phyloP scores from a whole-genome alignment of 2,797 vertebrate species.

The Tokudaia tokunoshimensis region DNA sequence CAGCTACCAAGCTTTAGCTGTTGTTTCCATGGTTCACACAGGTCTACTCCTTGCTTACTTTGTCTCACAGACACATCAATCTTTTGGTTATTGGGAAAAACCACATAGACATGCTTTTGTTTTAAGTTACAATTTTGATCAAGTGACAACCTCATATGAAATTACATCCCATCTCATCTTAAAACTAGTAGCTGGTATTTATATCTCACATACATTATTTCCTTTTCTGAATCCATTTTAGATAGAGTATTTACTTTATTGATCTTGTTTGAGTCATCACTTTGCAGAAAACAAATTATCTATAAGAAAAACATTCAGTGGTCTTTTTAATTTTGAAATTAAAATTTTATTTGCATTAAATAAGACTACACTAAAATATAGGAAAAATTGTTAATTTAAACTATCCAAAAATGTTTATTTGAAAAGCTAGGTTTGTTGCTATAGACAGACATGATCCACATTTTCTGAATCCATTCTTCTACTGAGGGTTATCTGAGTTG shows the following conservation, averaged over 20 bases:
- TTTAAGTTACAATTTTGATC: background rate
- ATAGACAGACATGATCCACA: background rate
- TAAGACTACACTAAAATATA: background rate
- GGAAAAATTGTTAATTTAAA: background rate
- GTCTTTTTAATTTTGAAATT: background rate
- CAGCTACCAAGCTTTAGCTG: background rate
- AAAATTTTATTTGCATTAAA: background rate
- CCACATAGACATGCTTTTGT: background rate
- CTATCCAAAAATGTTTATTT: background rate
- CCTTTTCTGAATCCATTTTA: background rate
- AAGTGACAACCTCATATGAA: background rate
- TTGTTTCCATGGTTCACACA: background rate
- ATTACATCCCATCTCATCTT: background rate
- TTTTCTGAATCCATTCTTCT: background rate
- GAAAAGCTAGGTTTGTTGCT: background rate
- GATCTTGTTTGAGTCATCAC: background rate
- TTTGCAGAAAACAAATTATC: background rate
- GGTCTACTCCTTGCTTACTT: background rate
- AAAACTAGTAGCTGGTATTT: background rate
- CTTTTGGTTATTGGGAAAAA: background rate
- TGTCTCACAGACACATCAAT: background rate
- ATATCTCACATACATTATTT: conserved; percentile 22
- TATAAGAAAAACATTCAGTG: background rate
- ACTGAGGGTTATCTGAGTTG: background rate
- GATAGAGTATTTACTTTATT: background rate